These are phyloP conservation scores for Heliconius erato DNA, from an alignment of 2,888 invertebrate genomes.

Conservation along the genomic window DNA sequence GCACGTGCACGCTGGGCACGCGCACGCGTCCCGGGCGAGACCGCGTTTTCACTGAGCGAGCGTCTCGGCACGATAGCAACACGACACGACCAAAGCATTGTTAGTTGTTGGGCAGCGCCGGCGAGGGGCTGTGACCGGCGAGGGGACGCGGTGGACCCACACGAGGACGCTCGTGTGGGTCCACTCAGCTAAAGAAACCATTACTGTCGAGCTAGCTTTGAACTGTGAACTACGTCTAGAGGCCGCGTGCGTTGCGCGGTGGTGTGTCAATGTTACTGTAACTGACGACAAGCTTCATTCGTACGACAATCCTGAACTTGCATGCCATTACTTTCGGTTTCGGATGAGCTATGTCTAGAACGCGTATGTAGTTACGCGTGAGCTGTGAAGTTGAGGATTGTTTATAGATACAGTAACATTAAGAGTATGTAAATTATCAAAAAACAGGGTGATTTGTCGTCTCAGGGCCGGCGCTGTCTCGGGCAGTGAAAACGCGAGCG, in stretches of 20 bases:
- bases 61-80: conserved; percentile 52
- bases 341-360: not conserved
- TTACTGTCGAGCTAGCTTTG: conserved; percentile 35
- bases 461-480: conserved; percentile 54
- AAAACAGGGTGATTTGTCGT: conserved; percentile 41
- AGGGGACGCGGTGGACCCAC: conserved; percentile 50
- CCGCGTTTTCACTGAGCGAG: conserved; percentile 58
- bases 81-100: conserved; percentile 57
- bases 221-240: conserved; percentile 48
- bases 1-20: not conserved
- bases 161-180: conserved; percentile 49
- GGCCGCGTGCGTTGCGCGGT: conserved; percentile 49
- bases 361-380: too few relatives aligned
- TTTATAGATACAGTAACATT: conserved; percentile 44
- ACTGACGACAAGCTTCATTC: conserved; percentile 35
- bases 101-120: conserved; percentile 54
- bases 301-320: conserved; percentile 41
- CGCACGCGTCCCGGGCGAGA: conserved; percentile 51
- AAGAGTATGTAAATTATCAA: conserved; percentile 29
- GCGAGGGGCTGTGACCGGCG: conserved; percentile 57
- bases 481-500: conserved; percentile 56
- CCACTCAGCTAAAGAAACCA: conserved; percentile 42
- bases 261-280: conserved; percentile 45
- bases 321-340: not conserved
- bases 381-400: conserved; percentile 27